Percentiles rank a stretch among this genome's conserved stretches.
phyloP scores from a whole-genome alignment of 1,140 invertebrate genomes.

The Thaumatotibia leucotreta region DNA sequence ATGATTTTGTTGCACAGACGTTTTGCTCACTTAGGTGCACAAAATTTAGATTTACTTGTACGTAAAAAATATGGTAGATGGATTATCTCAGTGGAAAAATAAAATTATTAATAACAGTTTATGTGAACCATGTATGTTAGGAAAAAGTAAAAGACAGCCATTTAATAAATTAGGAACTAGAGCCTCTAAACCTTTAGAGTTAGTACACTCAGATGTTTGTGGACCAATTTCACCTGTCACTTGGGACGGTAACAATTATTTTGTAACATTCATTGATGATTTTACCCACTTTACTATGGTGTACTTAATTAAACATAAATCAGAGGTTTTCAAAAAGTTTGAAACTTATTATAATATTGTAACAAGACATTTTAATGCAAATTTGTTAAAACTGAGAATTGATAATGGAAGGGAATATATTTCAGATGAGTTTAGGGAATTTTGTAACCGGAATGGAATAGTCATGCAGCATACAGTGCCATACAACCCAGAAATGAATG shows the following conservation, averaged over 20 bases:
- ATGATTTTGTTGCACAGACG: not conserved
- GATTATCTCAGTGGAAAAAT: not conserved
- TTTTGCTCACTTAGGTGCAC: not conserved
- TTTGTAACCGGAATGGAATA: constrained; percentile 31
- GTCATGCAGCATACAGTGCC: constrained; percentile 28
- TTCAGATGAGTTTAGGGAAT: constrained; percentile 26
- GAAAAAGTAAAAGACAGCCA: constrained; percentile 27
- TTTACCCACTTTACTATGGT: constrained; percentile 46
- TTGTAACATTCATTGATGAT: constrained; percentile 58
- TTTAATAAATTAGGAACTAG: constrained; percentile 29
- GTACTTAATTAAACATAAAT: constrained; percentile 29
- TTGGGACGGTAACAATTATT: constrained; percentile 42
- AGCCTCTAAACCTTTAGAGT: constrained; percentile 30
- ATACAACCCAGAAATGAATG: constrained; percentile 57
- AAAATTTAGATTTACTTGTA: not conserved
- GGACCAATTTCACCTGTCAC: constrained; percentile 42
- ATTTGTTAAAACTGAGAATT: constrained; percentile 27
- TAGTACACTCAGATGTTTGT: constrained; percentile 53
- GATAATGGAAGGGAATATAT: constrained; percentile 45
- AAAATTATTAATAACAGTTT: constrained; percentile 14
- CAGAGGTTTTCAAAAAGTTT: constrained; percentile 39
- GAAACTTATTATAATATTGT: constrained; percentile 29
- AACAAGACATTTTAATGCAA: constrained; percentile 27
- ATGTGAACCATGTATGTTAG: constrained; percentile 31
- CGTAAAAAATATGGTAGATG: not conserved